Evolutionary conservation across 2,797 vertebrate genomes (phyloP), one percentile per base, ranked within the genome.

Genomic region (Protonibea diacanthus): DNA sequence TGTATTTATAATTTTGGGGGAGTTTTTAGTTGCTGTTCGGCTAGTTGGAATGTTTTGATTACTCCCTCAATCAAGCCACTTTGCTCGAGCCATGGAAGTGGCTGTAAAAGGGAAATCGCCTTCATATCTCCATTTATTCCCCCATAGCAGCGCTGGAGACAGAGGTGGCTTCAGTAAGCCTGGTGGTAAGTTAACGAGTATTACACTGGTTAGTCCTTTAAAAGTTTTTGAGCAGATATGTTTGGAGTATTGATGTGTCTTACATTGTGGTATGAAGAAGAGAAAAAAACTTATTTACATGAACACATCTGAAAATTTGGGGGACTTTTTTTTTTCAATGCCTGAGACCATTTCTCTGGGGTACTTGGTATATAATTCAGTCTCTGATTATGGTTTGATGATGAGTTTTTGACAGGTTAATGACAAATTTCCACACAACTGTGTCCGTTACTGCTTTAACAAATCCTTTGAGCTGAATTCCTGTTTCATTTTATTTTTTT

Each of bases 141-240:
- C 96, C 97, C 97, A 93, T 96, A 98, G 98, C 98, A 98, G 97
- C 98, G 98, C 97, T 97, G 98, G 98, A 98, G 98, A 99, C 96
- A 97, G 98, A 99, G 97, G 97, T 98, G 98, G 98, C 97, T 99
- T 99, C 98, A 99, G 95, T 99, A 99, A 99, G 98, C 98, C 98
- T 97, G 98, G 98, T 99, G 98, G 98, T 99, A 99, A 99, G 98
- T 99, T 98, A 97, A 97, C 97, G 97, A 97, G 98, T 96, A 98
- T 99, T 99, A 98, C 97, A 97, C 97, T 98, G 98, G 97, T 96
- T 99, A 97, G 97, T 97, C 96, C 97, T 93, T 96, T 96, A 94
- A 94, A 91, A 93, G 80, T 79, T 86, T 84, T 90, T 87, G 82
- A 89, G 59, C 84, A 86, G 88, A 72, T 89, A 89, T 74, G 51